Base-by-base conservation (phyloP, 2,797 vertebrate genomes). In the Lepilemur ruficaudatus region DNA sequence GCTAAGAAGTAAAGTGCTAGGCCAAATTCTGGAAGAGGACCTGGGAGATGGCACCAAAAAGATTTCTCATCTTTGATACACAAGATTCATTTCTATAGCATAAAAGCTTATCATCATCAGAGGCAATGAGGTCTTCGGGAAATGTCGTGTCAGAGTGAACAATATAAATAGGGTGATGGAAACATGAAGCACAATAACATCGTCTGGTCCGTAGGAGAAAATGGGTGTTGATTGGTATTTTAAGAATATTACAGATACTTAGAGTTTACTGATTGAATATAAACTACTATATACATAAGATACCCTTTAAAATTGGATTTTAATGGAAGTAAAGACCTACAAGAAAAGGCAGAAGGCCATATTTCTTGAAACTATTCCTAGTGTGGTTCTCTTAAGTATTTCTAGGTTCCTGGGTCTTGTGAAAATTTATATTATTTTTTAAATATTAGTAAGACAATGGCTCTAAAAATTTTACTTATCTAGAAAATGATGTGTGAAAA, bases 361-460 rank as follows among this genome's bases (percentile, higher is more conserved):
- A 17, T 85, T 87, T 84, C 75, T 81, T 75, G 12, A 86, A 96
- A 91, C 20, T 70, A 89, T 93, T 96, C 82, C 83, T 92, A 79
- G 57, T 87, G 65, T 93, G 52, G 65, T 93, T 93, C 52, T 81
- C 38, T 59, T 85, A 30, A 89, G 9, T 73, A 32, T 72, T 41
- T 61, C 63, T 92, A 93, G 69, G 63, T 85, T 90, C 17, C 73
- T 43, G 32, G 23, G 9, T 83, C 41, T 79, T 57, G 72, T 23
- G 13, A 14, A 85, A 81, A 86, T 63, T 93, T 80, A 90, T 55
- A 80, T 20, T 30, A 69, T 38, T 17, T 63, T 91, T 83, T 73
- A 94, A 96, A 75, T 70, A 85, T 82, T 81, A 85, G 67, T 73
- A 82, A 82, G 12, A 70, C 5, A 32, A 48, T 48, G 28, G 14